Base-by-base conservation (phyloP, 1,140 invertebrate genomes). In the Drosophila nikananu region DNA sequence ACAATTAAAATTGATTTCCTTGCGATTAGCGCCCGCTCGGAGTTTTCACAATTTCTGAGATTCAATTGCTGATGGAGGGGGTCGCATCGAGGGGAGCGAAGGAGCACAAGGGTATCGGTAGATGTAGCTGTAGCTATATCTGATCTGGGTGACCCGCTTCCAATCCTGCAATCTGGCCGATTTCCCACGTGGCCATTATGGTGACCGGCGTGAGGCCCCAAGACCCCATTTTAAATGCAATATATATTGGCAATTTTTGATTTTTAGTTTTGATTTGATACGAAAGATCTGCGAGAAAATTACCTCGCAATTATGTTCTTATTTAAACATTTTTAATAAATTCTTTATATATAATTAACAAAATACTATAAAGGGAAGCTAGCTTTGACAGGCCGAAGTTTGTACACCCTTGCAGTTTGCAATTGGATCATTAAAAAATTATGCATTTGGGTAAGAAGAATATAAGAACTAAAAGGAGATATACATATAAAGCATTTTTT, bases 1-100 rank as follows among this genome's bases (percentile, higher is more conserved):
- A 75, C 58, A 75, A 75, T 75, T 75, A 55, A 55, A 75, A 37
- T 52, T 54, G 58, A 75, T 73, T 73, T 32, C 42, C 37, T 30
- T n/a, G 44, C 32, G 67, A 73, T 73, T 72, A 72, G 63, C 23
- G 48, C 1, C 8, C 9, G 32, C 51, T 19, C 32, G 23, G 62
- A 62, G 48, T 25, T 23, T 63, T n/a, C 35, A 23, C 13, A 44
- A 32, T 17, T 25, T 25, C 39, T 17, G 58, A 32, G 37, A 23
- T 17, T n/a, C 12, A 23, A 23, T n/a, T 15, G 32, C 15, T 1
- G 9, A 10, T n/a, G 3, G 23, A 8, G 51, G 12, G 52, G 3
- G 27, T 15, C 15, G 63, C 8, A 5, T 27, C 9, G 30, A 13
- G 21, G 17, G 37, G 58, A 44, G n/a, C 6, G 57, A 65, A 63